Percentiles rank a stretch among this genome's conserved stretches.
These are phyloP conservation scores for Nestor notabilis DNA, from an alignment of 2,113 vertebrate genomes.

Conservation along the genomic window DNA sequence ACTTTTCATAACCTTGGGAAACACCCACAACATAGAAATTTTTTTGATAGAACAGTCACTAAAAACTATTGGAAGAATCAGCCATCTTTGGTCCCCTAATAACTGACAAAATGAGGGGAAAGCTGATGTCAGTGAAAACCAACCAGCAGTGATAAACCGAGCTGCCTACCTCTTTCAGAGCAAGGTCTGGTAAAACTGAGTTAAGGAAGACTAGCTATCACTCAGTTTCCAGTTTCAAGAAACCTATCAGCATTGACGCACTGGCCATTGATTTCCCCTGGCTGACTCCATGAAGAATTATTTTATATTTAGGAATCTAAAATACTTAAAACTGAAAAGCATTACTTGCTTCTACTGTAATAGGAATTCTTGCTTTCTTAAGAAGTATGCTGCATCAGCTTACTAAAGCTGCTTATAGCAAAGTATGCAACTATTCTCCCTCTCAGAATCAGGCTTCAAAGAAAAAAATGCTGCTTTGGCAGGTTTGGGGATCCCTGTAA, in stretches of 20 bases:
- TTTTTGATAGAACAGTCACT: background rate
- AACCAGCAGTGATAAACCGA: background rate
- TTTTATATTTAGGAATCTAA: background rate
- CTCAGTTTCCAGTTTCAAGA: background rate
- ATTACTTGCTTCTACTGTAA: background rate
- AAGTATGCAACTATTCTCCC: background rate
- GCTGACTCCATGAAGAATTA: background rate
- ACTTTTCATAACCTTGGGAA: background rate
- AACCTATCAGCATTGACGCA: background rate
- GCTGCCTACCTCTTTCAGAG: background rate
- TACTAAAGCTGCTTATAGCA: background rate
- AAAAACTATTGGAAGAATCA: background rate
- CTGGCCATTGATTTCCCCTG: background rate
- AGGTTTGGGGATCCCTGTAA: background rate
- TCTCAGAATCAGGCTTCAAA: background rate
- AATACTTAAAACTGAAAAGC: background rate
- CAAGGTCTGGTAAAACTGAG: fast-evolving
- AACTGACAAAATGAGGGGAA: background rate
- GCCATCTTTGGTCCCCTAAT: background rate
- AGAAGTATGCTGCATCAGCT: background rate
- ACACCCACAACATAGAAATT: background rate
- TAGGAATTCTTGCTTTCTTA: background rate
- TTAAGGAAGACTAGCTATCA: background rate
- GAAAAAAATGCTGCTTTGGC: background rate
- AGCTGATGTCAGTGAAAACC: background rate